These are phyloP conservation scores for Pristionchus maxplancki DNA, from an alignment of 2,888 invertebrate species.

Conservation along the genomic window DNA sequence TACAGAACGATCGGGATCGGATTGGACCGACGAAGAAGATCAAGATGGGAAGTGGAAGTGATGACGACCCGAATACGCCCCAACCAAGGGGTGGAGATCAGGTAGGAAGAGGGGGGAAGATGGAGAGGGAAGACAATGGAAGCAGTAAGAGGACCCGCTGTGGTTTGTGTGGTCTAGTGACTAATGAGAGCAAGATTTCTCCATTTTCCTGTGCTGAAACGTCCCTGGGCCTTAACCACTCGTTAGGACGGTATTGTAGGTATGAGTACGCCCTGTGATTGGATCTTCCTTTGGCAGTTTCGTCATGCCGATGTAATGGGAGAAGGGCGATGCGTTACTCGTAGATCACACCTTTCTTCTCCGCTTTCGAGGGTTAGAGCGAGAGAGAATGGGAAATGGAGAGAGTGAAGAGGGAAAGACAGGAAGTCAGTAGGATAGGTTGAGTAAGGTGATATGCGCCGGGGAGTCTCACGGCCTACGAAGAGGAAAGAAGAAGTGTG, in stretches of 20 bases:
- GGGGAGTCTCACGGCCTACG: conserved; percentile 33
- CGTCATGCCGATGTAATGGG: conserved; percentile 15
- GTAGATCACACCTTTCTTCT: conserved; percentile 39
- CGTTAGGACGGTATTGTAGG: background rate
- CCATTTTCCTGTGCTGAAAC: no score
- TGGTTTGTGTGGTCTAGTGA: background rate
- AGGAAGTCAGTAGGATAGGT: conserved; percentile 36
- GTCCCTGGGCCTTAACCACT: no score
- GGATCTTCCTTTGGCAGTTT: background rate
- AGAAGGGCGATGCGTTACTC: conserved; percentile 29
- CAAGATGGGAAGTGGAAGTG: conserved; percentile 67
- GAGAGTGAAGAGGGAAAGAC: background rate
- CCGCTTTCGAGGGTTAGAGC: background rate
- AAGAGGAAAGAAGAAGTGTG: conserved; percentile 31
- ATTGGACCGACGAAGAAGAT: conserved; percentile 76
- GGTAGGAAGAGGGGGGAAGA: conserved; percentile 49
- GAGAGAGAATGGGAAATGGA: background rate
- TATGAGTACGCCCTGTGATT: background rate
- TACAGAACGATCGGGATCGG: conserved; percentile 77
- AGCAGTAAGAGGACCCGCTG: background rate
- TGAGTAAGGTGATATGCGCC: conserved; percentile 33
- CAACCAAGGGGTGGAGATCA: conserved; percentile 64
- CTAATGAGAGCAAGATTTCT: background rate
- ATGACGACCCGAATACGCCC: conserved; percentile 66
- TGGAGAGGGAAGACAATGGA: background rate